phyloP scores from a whole-genome alignment of 2,797 vertebrate genomes.

The Platalea minor region DNA sequence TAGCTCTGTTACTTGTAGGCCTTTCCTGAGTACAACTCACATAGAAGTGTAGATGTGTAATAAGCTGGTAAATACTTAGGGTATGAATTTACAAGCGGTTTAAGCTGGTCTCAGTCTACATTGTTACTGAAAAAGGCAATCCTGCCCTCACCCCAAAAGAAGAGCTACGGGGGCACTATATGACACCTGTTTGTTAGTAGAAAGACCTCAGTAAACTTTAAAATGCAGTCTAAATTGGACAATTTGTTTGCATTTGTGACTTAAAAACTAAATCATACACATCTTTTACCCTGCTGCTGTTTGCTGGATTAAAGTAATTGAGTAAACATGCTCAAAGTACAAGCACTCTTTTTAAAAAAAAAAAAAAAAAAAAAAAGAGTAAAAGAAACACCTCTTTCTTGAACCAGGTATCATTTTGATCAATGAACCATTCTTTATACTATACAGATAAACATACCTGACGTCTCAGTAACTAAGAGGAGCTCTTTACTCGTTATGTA shows the following conservation, averaged over 20 bases:
- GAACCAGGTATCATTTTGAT: background rate
- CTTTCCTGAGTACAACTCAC: rapidly evolving
- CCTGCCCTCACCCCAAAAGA: background rate
- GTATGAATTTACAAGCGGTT: background rate
- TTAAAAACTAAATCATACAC: background rate
- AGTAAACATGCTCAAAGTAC: background rate
- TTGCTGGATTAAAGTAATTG: background rate
- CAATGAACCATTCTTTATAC: background rate
- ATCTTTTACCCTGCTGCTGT: background rate
- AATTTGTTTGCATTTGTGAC: background rate
- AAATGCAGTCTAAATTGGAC: background rate
- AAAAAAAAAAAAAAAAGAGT: background rate
- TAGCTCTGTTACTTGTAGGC: background rate
- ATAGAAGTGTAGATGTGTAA: background rate
- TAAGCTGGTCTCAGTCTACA: background rate
- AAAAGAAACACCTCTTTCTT: background rate
- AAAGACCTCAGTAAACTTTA: background rate
- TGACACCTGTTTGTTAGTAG: background rate
- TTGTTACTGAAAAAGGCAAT: background rate
- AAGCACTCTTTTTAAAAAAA: background rate
- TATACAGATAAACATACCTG: background rate
- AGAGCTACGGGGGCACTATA: background rate
- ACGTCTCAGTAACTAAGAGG: background rate
- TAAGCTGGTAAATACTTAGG: background rate
- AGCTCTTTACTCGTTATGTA: background rate